Evolutionary conservation across 64 coral and sea anemone species (phyloP), one percentile per base, ranked within the genome.

Genomic region (Pocillopora verrucosa): DNA sequence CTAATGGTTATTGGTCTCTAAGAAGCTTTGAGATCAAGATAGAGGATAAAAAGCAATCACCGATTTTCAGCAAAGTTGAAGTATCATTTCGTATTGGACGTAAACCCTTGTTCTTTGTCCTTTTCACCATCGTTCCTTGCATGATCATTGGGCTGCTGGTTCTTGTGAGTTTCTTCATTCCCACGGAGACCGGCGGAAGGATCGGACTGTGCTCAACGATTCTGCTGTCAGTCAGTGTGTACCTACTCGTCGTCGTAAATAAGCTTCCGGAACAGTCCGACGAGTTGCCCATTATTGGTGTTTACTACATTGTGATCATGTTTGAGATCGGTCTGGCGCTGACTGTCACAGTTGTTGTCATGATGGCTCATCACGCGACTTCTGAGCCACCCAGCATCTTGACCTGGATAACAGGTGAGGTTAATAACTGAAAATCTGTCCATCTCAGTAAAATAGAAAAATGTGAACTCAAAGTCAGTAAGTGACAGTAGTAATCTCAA

Each of bases 201-300:
- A 79, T 94, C 4, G 93, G 93, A 22, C 51, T 92, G 11, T 89
- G 94, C 61, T 81, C 90, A 9, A 87, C 90, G 9, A 84, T 95
- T 89, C 73, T 95, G 24, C 78, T 95, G 41, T 86, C 94, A 24
- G 79, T 95, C 3, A 95, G 89, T 5, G 94, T 95, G 11, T 95
- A 92, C 59, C 86, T 92, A 13, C 35, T 92, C 2, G 86, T 95
- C 11, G 73, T 92, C 4, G 73, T 90, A 11, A 86, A 92, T 0
- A 73, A 89, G 59, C 74, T 95, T 26, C 94, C 94, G 5, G 88
- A 94, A 22, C 90, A 91, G 58, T 94, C 93, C 2, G 62, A 86
- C 14, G 65, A 81, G 11, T 82, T 94, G 10, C 88, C 88, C 11
- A 56, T 94, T 12, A 87, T 94, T 90, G 84, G 93, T 36, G 89